phyloP scores from a whole-genome alignment of 2,888 invertebrate genomes.

The Siphlonurus alternatus region DNA sequence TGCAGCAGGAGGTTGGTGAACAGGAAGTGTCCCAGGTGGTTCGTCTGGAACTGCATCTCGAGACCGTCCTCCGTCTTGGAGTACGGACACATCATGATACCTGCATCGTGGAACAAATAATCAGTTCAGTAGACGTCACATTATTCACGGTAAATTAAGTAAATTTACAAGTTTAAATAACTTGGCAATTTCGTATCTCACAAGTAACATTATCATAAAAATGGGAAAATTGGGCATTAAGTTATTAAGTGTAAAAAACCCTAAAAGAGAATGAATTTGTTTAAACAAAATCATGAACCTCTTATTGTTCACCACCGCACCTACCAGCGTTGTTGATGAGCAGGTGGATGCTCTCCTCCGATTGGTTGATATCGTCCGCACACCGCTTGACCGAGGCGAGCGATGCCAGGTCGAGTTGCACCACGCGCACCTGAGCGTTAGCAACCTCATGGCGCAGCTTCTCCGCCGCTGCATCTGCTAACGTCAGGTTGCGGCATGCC shows the following conservation, averaged over 20 bases:
- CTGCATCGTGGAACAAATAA: no score
- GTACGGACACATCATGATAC: constrained; percentile 47
- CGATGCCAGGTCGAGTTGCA: constrained; percentile 57
- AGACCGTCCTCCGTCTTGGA: constrained; percentile 44
- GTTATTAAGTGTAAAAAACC: no score
- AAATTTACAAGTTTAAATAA: no score
- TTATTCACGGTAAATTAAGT: no score
- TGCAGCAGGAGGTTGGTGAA: constrained; percentile 41
- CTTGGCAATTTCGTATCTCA: no score
- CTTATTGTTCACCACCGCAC: no score
- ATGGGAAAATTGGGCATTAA: no score
- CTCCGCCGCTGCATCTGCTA: constrained; percentile 35
- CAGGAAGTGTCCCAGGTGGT: constrained; percentile 46
- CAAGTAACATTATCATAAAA: no score
- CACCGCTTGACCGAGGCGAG: constrained; percentile 31
- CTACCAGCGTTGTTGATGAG: constrained; percentile 24
- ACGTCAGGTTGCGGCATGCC: constrained; percentile 35
- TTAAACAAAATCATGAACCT: no score
- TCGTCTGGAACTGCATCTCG: constrained; percentile 47
- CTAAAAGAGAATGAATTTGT: no score
- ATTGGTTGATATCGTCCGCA: constrained; percentile 22
- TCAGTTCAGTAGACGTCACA: no score
- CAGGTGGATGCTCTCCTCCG: constrained; percentile 20
- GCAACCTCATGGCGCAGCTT: constrained; percentile 21
- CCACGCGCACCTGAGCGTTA: constrained; percentile 38